A percentile compares a stretch with the other conserved stretches of the same genome.
These are phyloP conservation scores for Cryptomyrus ogoouensis DNA, from an alignment of 2,113 vertebrate species.

Conservation along the genomic window DNA sequence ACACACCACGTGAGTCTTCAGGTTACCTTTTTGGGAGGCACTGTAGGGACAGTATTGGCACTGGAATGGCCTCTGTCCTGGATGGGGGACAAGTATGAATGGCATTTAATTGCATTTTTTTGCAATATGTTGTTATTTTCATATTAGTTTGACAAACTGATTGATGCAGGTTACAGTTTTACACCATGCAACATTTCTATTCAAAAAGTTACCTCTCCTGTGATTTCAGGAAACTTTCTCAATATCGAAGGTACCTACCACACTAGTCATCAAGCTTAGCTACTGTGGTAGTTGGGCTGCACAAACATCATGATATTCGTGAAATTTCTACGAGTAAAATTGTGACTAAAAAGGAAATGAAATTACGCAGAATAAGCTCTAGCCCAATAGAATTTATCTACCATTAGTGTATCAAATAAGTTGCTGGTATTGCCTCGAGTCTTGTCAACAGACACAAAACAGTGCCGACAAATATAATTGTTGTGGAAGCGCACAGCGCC, in stretches of 20 bases:
- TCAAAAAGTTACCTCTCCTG: not conserved
- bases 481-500: not conserved
- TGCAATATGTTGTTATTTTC: not conserved
- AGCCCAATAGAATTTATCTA: not conserved
- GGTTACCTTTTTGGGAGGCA: conserved; percentile 92
- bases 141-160: not conserved
- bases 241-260: not conserved
- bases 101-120: not conserved
- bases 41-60: conserved; percentile 91
- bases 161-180: not conserved
- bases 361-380: not conserved
- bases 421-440: not conserved
- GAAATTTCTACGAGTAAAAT: not conserved
- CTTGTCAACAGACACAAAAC: not conserved
- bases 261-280: not conserved
- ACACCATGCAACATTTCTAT: not conserved
- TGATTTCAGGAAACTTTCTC: not conserved
- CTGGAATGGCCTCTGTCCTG: conserved; percentile 87
- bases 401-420: not conserved
- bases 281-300: not conserved
- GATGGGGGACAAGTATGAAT: not conserved
- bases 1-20: conserved; percentile 92
- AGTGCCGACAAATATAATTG: not conserved
- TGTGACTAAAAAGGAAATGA: not conserved
- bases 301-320: not conserved